Evolutionary conservation across 2,797 vertebrate species (phyloP), one percentile per base, ranked within the genome.

Genomic region (Pseudochirops cupreus): DNA sequence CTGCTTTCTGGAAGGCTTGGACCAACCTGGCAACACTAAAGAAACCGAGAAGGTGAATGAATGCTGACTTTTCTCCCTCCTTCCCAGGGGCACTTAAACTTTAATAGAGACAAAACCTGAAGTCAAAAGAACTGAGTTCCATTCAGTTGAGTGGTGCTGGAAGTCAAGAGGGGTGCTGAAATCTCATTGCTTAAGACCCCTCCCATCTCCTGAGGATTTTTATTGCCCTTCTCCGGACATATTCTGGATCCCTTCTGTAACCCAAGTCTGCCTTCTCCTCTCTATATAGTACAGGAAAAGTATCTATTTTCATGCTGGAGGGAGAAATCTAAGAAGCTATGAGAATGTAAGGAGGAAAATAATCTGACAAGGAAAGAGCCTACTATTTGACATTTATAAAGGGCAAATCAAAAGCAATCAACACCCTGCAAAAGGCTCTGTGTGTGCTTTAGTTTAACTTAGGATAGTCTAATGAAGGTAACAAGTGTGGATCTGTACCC

Each of bases 351-450:
- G 91, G 96, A 59, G 97, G 96, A 89, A 95, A 95, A 95, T 95
- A 95, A 96, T 96, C 92, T 94, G 93, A 91, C 56, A 94, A 96
- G 96, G 95, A 98, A 97, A 91, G 96, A 97, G 97, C 95, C 97
- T 96, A 96, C 94, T 97, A 52, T 89, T 95, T 98, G 98, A 98
- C 98, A 98, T 98, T 98, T 98, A 54, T 93, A 98, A 98, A 98
- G 98, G 98, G 97, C 98, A 98, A 98, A 98, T 95, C 39, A 46
- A 98, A 98, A 97, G 98, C 96, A 98, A 98, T 98, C 98, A 98
- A 97, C 97, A 97, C 96, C 96, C 97, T 96, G 96, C 95, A 95
- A 97, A 98, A 97, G 0, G 97, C 87, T 98, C 94, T 53, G 13
- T 56, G 95, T 97, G 95, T 95, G 96, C 97, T 94, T 94, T 97